phyloP scores from a whole-genome alignment of 2,113 vertebrate genomes.

The Progne subis region DNA sequence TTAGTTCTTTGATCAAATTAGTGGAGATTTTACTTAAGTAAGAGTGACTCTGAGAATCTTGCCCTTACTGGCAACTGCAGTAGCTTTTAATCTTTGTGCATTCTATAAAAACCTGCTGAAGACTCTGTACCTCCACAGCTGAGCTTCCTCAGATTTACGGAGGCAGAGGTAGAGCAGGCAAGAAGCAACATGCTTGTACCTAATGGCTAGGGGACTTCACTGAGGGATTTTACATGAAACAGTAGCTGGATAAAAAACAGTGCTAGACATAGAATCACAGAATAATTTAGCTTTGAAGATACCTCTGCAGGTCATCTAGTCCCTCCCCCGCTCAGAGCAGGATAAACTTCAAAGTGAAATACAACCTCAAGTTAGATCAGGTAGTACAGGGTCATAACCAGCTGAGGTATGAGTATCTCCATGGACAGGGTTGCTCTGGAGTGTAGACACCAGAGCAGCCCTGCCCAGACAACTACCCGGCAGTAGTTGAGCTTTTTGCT shows the following conservation, averaged over 20 bases:
- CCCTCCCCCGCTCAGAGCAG: constrained; percentile 10
- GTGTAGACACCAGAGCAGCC: neutral
- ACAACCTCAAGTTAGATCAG: constrained; percentile 39
- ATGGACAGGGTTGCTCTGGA: neutral
- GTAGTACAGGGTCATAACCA: constrained; percentile 28
- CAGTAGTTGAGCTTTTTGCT: neutral
- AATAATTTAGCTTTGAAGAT: constrained; percentile 66
- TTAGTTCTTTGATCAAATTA: constrained; percentile 9
- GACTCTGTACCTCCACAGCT: neutral
- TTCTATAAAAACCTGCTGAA: constrained; percentile 22
- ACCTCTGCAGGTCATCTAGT: constrained; percentile 51
- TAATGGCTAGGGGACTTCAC: constrained; percentile 40
- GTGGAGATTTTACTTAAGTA: neutral
- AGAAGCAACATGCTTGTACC: constrained; percentile 43
- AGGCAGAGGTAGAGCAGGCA: constrained; percentile 32
- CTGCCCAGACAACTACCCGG: neutral
- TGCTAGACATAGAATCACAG: constrained; percentile 23
- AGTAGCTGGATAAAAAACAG: constrained; percentile 61
- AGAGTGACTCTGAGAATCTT: neutral
- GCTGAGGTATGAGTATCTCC: neutral
- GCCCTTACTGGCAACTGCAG: neutral
- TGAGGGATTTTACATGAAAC: constrained; percentile 61
- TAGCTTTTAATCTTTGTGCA: constrained; percentile 29
- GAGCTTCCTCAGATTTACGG: constrained; percentile 49
- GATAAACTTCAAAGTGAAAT: constrained; percentile 61